These are phyloP conservation scores for Gasteruption jaculator DNA, from an alignment of 2,888 invertebrate species.

Conservation along the genomic window DNA sequence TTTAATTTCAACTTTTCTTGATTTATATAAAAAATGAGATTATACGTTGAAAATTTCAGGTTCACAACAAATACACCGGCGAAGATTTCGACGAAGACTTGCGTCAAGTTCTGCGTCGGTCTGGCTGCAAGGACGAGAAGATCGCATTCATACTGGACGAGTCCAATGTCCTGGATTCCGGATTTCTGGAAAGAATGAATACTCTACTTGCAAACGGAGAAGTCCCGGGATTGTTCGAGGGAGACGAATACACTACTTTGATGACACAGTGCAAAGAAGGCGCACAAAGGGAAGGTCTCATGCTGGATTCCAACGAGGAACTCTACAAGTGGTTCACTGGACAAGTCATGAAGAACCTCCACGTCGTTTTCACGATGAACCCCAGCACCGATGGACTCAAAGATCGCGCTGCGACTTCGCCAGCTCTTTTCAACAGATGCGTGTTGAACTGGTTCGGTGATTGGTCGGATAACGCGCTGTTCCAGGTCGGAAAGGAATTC, in stretches of 20 bases:
- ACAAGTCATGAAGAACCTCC: constrained; percentile 97
- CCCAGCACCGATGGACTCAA: constrained; percentile 97
- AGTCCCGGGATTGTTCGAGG: constrained; percentile 90
- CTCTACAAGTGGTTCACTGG: constrained; percentile 99
- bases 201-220: constrained; percentile 98
- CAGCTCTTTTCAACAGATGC: constrained; percentile 97
- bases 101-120: constrained; percentile 78
- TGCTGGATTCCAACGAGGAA: constrained; percentile 98
- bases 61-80: constrained; percentile 98
- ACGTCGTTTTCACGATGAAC: constrained; percentile 99
- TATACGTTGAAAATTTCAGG: constrained; percentile 61
- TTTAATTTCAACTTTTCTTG: no score
- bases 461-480: constrained; percentile 95
- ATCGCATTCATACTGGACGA: constrained; percentile 99
- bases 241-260: constrained; percentile 96
- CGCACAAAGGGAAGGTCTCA: constrained; percentile 93
- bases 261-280: constrained; percentile 99
- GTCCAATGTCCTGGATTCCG: constrained; percentile 97
- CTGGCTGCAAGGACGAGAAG: constrained; percentile 94
- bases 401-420: constrained; percentile 97
- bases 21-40: no score
- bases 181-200: constrained; percentile 99
- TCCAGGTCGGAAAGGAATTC: constrained; percentile 95
- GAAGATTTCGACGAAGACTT: constrained; percentile 99
- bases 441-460: constrained; percentile 99